Evolutionary conservation across 2,797 vertebrate genomes (phyloP), one percentile per base, ranked within the genome.

Genomic region (Enteromius unitaeniatus): DNA sequence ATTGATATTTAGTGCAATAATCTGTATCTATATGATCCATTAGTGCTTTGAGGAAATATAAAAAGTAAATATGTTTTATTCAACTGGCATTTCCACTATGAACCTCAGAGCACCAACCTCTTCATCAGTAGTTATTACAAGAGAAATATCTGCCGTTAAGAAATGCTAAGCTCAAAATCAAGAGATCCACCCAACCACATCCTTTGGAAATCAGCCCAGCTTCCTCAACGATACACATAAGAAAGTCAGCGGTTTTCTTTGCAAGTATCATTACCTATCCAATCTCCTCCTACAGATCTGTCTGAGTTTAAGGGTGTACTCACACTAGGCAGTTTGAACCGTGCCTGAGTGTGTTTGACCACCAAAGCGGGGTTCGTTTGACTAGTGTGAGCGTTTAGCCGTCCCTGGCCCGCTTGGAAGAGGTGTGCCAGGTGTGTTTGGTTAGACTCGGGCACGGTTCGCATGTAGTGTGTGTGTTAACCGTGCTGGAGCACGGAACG

Each of bases 121-220:
- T 42, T 37, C 47, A 28, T 75, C 58, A 82, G 49, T 19, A 74
- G 81, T 19, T 72, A 76, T 82, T 37, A 75, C 11, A 53, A 28
- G 34, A 76, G 68, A 68, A 85, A 78, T 78, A 81, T 77, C 79
- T 82, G 55, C 47, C 37, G 58, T 67, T 82, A 60, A 79, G 21
- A 79, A 87, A 75, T 31, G 73, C 40, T 73, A 23, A 28, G 21
- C 78, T 81, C 77, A 74, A 78, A 86, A 49, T 62, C 76, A 11
- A 85, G 65, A 84, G 34, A 73, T 65, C 42, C 81, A 72, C 76
- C 67, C 47, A 47, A 45, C 74, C 75, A 74, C 67, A 81, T 83
- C 74, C 64, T 15, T 70, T 83, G 84, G 84, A 88, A 82, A 49
- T 78, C 51, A 69, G 73, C 78, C 75, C 68, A 68, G 60, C 55